Evolutionary conservation across 2,797 vertebrate genomes (phyloP), one percentile per base, ranked within the genome.

Genomic region (Lepilemur ruficaudatus): DNA sequence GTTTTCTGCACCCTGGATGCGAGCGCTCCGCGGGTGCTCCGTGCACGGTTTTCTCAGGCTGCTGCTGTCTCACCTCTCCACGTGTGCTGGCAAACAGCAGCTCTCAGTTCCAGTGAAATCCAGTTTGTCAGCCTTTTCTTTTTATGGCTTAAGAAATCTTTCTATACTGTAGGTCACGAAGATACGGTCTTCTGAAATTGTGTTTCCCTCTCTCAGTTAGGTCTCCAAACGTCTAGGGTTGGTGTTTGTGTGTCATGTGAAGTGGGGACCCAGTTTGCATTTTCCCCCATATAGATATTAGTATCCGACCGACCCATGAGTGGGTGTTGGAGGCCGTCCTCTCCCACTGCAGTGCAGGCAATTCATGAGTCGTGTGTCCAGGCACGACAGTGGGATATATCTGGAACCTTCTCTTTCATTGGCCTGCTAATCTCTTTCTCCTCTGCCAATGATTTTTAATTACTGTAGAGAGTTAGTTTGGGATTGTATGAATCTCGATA

Each of bases 351-450:
- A 30, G 38, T 30, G 0, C 25, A 12, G 7, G 13, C 50, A 17
- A 8, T 23, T 41, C n/a, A 1, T 10, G 20, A 28, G 8, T 11
- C 30, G 9, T 17, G 1, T 15, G 76, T 52, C 32, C 10, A 0
- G 17, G 10, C 15, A 9, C 4, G 0, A 38, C 38, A 38, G 23
- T 17, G 25, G 25, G 4, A 50, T 10, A 22, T 25, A 13, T 41
- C 46, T 13, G n/a, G 61, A 57, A 14, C 35, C 35, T 72, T 38
- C 25, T 17, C 46, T 38, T n/a, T 30, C 15, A 28, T 35, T 59
- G 38, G 14, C 17, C 69, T 55, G 5, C 9, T 43, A n/a, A 17
- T 87, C n/a, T 1, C 32, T 72, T 46, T 88, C 43, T n/a, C 14
- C 35, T n/a, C 14, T 50, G 80, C 48, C 82, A 9, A 50, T 38